Percentiles rank a stretch among this genome's conserved stretches.
Conservation (phyloP, 2,888 invertebrate species). For the Coleophora flavipennella region DNA sequence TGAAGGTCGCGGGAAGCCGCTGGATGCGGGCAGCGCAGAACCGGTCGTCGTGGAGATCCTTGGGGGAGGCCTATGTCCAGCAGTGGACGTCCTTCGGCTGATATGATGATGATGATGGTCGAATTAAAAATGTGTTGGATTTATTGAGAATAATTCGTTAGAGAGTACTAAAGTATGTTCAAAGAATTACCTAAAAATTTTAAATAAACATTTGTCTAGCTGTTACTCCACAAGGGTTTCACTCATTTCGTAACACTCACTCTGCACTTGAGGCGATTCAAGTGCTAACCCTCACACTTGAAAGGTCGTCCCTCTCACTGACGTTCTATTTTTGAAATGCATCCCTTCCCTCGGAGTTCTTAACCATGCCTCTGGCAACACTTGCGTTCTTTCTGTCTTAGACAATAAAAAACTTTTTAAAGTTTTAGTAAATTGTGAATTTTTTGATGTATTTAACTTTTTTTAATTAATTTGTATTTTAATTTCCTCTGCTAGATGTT, state of each 20-base stretch:
- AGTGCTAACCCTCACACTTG: conserved; percentile 23
- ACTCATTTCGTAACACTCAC: neutral
- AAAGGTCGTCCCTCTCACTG: conserved; percentile 27
- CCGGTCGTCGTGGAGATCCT: too few species aligned
- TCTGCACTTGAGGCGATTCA: conserved; percentile 18
- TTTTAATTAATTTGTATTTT: too few species aligned
- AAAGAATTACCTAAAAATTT: neutral
- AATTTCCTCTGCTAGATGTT: too few species aligned
- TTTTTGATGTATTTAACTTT: neutral
- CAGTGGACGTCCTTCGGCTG: too few species aligned
- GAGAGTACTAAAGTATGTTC: too few species aligned
- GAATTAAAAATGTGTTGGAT: too few species aligned
- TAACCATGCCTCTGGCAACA: too few species aligned
- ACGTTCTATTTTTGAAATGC: conserved; percentile 22
- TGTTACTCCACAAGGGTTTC: conserved; percentile 3
- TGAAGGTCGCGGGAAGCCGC: too few species aligned
- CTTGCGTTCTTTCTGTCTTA: neutral
- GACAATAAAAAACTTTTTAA: neutral
- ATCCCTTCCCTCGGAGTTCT: conserved; percentile 9
- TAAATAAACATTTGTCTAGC: neutral
- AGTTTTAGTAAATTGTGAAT: neutral
- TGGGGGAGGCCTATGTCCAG: too few species aligned
- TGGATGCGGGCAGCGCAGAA: too few species aligned
- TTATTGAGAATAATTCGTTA: too few species aligned
- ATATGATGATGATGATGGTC: too few species aligned